phyloP scores from a whole-genome alignment of 2,888 invertebrate genomes.

The Panzeria rudis region DNA sequence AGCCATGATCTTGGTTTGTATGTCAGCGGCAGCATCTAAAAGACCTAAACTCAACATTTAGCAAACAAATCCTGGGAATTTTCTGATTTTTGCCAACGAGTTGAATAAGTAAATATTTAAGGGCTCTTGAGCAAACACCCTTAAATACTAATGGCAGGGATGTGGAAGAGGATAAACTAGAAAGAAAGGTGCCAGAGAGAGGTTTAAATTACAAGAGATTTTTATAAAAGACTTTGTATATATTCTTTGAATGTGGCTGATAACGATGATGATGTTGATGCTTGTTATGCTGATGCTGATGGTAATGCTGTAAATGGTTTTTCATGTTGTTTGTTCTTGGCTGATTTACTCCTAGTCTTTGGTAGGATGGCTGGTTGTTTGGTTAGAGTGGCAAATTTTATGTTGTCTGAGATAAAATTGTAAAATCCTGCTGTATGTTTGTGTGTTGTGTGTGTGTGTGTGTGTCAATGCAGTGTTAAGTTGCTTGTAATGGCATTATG shows the following conservation, averaged over 20 bases:
- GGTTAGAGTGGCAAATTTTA: neutral
- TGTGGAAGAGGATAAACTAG: neutral
- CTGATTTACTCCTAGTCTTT: slow-evolving; percentile 3
- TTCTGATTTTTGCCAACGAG: slow-evolving; percentile 57
- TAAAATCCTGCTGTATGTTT: slow-evolving; percentile 24
- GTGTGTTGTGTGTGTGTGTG: slow-evolving; percentile 24
- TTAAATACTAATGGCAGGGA: neutral
- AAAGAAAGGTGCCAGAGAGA: neutral
- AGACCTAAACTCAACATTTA: slow-evolving; percentile 36
- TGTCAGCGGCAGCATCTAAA: slow-evolving; percentile 26
- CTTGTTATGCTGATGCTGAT: slow-evolving; percentile 18
- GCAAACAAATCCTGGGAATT: slow-evolving; percentile 58
- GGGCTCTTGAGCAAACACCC: slow-evolving; percentile 15
- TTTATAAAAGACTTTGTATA: slow-evolving; percentile 15
- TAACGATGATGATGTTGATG: slow-evolving; percentile 7
- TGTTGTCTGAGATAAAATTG: slow-evolving; percentile 19
- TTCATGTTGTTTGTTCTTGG: slow-evolving; percentile 25
- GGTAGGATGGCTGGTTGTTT: slow-evolving; percentile 24
- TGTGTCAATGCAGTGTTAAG: slow-evolving; percentile 1
- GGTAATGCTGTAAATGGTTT: slow-evolving; percentile 18
- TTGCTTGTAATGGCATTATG: slow-evolving; percentile 56
- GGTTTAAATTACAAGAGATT: neutral
- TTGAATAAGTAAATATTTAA: slow-evolving; percentile 61
- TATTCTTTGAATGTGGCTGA: slow-evolving; percentile 22
- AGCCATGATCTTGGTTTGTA: slow-evolving; percentile 18